Evolutionary conservation across 2,113 vertebrate genomes (phyloP).

Genomic region (Semicossyphus pulcher): DNA sequence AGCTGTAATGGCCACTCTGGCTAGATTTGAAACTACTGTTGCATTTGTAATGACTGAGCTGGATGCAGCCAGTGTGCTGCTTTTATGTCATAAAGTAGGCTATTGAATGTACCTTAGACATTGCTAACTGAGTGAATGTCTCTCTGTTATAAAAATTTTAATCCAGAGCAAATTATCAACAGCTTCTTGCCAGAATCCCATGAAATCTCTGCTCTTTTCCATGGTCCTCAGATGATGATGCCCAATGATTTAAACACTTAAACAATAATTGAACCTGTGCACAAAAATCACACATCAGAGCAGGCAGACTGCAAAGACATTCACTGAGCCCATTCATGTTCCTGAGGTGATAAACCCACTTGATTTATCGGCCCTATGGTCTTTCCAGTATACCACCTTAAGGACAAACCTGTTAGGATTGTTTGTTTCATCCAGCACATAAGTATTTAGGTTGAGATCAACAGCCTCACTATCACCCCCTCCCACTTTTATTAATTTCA

Average conservation of each 20-base stretch:
- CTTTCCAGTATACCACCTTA: background rate
- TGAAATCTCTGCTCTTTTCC: too few relatives aligned
- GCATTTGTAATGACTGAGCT: background rate
- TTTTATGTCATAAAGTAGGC: too few relatives aligned
- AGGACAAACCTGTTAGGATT: background rate
- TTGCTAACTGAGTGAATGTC: too few relatives aligned
- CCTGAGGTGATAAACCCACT: background rate
- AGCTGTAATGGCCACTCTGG: background rate
- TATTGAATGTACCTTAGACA: too few relatives aligned
- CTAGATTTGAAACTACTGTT: background rate
- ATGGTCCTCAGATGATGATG: too few relatives aligned
- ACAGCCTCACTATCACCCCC: background rate
- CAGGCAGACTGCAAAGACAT: background rate
- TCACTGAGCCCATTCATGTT: too few relatives aligned
- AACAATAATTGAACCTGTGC: background rate
- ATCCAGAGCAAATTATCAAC: background rate
- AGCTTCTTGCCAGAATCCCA: too few relatives aligned
- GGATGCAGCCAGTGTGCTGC: background rate
- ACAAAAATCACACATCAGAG: background rate
- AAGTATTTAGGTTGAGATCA: background rate
- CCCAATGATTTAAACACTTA: background rate
- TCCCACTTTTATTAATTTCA: background rate
- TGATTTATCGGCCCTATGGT: slow-evolving; percentile 5
- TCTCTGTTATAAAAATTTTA: too few relatives aligned
- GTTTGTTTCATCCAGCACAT: background rate